Evolutionary conservation across 2,888 invertebrate genomes (phyloP), one percentile per base, ranked within the genome.

Genomic region (Caenorhabditis afra): DNA sequence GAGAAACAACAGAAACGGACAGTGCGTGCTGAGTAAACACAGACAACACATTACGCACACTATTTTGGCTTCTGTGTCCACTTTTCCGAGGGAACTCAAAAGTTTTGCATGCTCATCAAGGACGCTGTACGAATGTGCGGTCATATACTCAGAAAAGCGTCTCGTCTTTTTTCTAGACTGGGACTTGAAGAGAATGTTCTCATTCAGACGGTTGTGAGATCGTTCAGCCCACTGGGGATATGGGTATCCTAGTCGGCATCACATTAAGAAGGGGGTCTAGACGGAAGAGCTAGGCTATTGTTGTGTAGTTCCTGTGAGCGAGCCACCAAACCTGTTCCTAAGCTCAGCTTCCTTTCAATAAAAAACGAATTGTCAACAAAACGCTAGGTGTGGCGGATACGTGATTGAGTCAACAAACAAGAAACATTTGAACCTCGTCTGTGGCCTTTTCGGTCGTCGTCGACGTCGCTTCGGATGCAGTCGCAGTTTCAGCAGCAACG

Each of bases 41-140:
- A 64, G 73, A 73, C 73, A 64, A 73, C 73, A 73, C 73, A 73
- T 73, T 73, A 73, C 58, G 73, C 64, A 44, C 73, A 73, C 71
- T 73, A 64, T 73, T 64, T 57, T 50, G 57, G 71, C 71, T 71
- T 62, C 71, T 71, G 62, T 64, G 61, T 71, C 62, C 62, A 61
- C 62, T 71, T 70, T 61, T 53, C 59, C 52, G 58, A 16, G 37
- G 14, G 57, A 50, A 29, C 35, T 16, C 59, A 23, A 23, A 52
- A 71, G 49, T 62, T 71, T 71, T 64, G 73, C 73, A 50, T 57
- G 73, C 73, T 73, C 64, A 64, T 58, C 44, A 50, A 57, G 39
- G 29, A 64, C 35, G 41, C 57, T 71, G 57, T 71, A 70, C 70
- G 70, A 70, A 70, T 61, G 37, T 4, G 4, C 4, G 29, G 29